Evolutionary conservation across 2,797 vertebrate genomes (phyloP), one percentile per base, ranked within the genome.

Genomic region (Coluber constrictor): DNA sequence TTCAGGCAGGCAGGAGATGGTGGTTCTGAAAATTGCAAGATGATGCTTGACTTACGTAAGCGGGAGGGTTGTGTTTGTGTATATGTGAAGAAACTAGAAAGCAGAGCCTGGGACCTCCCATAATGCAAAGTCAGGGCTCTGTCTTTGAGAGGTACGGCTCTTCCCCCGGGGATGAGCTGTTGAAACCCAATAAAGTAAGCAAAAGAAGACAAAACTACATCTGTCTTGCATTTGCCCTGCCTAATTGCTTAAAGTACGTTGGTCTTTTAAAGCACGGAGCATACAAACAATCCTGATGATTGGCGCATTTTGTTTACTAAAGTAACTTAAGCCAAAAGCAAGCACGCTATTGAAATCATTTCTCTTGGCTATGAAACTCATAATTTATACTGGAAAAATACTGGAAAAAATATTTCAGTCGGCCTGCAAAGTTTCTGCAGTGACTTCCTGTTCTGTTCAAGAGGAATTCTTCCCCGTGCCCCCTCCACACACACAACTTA

Each of bases 361-460:
- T 88, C 97, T 96, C 95, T 96, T 96, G 93, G 74, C 74, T 83
- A 47, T 20, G 25, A 83, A 83, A 9, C 86, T 91, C 74, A 8
- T 23, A 51, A 18, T 60, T 86, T 27, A 60, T 15, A 1, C 29
- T 56, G 87, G 74, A 3, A 37, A 79, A 74, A 74, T 37, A 18
- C n/a, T 74, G 66, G 70, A n/a, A 87, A 37, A 70, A 74, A 47
- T 32, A 27, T 23, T 32, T 37, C 37, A 60, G 43, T 2, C 51
- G 12, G 43, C 25, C 51, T n/a, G 59, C n/a, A 11, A 8, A 2
- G 18, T 59, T 90, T 23, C 86, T 51, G 43, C 15, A 10, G 3
- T 20, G 43, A 10, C 20, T 79, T 79, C 74, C 74, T 79, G 23
- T 5, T 43, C 74, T 83, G 47, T 47, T 47, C 37, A 37, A 86